phyloP scores from a whole-genome alignment of 2,888 invertebrate species.

The Drosophila mulleri region DNA sequence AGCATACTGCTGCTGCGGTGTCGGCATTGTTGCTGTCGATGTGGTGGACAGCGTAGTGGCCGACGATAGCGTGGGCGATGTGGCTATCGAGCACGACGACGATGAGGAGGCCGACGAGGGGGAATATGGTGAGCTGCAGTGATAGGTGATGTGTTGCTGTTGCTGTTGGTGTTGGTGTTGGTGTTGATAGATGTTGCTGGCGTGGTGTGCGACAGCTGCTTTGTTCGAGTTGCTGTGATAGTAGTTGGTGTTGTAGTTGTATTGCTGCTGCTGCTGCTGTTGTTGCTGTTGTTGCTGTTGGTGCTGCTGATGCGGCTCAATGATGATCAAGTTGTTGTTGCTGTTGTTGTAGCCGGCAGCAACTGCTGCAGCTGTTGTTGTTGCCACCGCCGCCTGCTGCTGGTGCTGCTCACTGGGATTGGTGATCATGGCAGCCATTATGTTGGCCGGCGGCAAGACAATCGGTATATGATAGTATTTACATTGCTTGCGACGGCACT shows the following conservation, averaged over 20 bases:
- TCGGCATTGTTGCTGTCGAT: slow-evolving; percentile 82
- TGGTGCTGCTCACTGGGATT: slow-evolving; percentile 71
- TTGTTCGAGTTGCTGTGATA: slow-evolving; percentile 53
- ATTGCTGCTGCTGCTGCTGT: slow-evolving; percentile 69
- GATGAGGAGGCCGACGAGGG: slow-evolving; percentile 83
- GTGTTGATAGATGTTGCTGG: slow-evolving; percentile 68
- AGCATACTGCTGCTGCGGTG: slow-evolving; percentile 74
- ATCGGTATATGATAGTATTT: slow-evolving; percentile 99
- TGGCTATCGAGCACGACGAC: slow-evolving; percentile 82
- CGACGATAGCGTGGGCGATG: slow-evolving; percentile 79
- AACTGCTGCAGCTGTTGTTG: slow-evolving; percentile 82
- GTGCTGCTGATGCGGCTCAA: slow-evolving; percentile 79
- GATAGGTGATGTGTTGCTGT: slow-evolving; percentile 67
- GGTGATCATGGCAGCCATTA: slow-evolving; percentile 88
- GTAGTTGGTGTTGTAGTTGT: slow-evolving; percentile 54
- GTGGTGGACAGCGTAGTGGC: slow-evolving; percentile 82
- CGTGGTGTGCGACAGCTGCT: slow-evolving; percentile 47
- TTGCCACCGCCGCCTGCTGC: slow-evolving; percentile 60
- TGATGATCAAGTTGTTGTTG: slow-evolving; percentile 81
- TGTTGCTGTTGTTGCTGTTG: slow-evolving; percentile 73
- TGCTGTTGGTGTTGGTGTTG: slow-evolving; percentile 41
- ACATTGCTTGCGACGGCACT: slow-evolving; percentile 96
- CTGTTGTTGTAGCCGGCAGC: slow-evolving; percentile 55
- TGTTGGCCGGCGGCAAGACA: slow-evolving; percentile 93
- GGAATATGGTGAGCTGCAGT: slow-evolving; percentile 80